Percentiles rank a stretch among this genome's conserved stretches.
Conservation (phyloP, 2,797 vertebrate species). For the Mormyrops attenuatus region DNA sequence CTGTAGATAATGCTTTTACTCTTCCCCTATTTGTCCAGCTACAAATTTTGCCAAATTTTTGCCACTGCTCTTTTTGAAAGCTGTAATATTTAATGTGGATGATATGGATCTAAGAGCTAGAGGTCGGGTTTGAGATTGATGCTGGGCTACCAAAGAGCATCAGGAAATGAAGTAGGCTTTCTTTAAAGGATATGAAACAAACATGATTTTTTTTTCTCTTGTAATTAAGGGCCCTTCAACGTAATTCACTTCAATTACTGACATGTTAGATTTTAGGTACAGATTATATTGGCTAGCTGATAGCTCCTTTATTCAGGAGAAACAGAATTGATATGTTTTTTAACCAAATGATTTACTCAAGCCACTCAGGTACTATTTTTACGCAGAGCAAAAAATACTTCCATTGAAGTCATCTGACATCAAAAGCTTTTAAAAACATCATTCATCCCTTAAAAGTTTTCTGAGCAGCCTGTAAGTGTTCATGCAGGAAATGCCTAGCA, state of each 20-base stretch:
- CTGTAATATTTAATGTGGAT: not conserved
- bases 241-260: not conserved
- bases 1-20: not conserved
- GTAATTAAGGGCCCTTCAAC: not conserved
- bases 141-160: not conserved
- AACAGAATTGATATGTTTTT: not conserved
- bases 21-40: not conserved
- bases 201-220: not conserved
- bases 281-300: not conserved
- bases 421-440: constrained; percentile 12
- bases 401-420: constrained; percentile 1
- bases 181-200: not conserved
- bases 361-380: not conserved
- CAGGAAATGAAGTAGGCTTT: not conserved
- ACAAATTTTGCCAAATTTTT: not conserved
- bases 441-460: not conserved
- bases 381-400: not conserved
- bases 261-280: not conserved
- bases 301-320: not conserved
- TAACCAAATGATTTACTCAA: constrained; percentile 7
- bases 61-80: not conserved
- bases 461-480: not conserved
- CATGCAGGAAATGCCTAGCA: not conserved
- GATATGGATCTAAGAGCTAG: not conserved
- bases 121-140: not conserved